Percentiles rank a stretch among this genome's conserved stretches.
phyloP scores from a whole-genome alignment of 1,140 invertebrate genomes.

The Heterodera schachtii region DNA sequence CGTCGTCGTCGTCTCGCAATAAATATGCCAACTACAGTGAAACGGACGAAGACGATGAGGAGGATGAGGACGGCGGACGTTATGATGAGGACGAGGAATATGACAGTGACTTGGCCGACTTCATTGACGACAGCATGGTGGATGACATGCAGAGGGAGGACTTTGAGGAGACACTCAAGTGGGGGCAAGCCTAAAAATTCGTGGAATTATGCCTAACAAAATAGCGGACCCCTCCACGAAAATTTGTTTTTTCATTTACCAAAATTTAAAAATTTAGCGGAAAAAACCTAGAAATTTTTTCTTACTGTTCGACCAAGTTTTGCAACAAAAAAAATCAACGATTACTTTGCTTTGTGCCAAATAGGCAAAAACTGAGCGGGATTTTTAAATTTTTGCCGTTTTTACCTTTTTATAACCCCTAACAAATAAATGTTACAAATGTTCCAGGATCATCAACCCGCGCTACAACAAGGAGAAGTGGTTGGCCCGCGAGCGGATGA shows the following conservation, averaged over 20 bases:
- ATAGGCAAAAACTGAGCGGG: background rate
- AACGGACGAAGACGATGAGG: slow-evolving; percentile 42
- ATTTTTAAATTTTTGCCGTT: background rate
- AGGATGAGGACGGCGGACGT: slow-evolving; percentile 19
- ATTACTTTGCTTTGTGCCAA: background rate
- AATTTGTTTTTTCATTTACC: too few relatives aligned
- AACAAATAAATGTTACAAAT: too few relatives aligned
- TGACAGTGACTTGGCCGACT: slow-evolving; percentile 60
- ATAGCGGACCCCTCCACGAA: too few relatives aligned
- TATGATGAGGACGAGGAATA: slow-evolving; percentile 48
- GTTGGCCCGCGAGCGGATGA: slow-evolving; percentile 55
- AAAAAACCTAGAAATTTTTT: too few relatives aligned
- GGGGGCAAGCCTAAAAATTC: too few relatives aligned
- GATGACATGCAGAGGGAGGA: slow-evolving; percentile 53
- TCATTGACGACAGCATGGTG: slow-evolving; percentile 58
- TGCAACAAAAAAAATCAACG: too few relatives aligned
- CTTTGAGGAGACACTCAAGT: slow-evolving; percentile 56
- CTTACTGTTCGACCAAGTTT: too few relatives aligned
- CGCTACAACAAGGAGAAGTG: slow-evolving; percentile 56
- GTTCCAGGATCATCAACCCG: slow-evolving; percentile 52
- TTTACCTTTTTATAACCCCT: slow-evolving; percentile 33
- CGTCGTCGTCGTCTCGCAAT: background rate
- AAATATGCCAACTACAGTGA: slow-evolving; percentile 42
- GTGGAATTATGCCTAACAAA: too few relatives aligned
- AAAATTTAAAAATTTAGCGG: too few relatives aligned